These are phyloP conservation scores for Gallinago paraguaiae DNA, from an alignment of 2,113 vertebrate genomes.

Conservation along the genomic window DNA sequence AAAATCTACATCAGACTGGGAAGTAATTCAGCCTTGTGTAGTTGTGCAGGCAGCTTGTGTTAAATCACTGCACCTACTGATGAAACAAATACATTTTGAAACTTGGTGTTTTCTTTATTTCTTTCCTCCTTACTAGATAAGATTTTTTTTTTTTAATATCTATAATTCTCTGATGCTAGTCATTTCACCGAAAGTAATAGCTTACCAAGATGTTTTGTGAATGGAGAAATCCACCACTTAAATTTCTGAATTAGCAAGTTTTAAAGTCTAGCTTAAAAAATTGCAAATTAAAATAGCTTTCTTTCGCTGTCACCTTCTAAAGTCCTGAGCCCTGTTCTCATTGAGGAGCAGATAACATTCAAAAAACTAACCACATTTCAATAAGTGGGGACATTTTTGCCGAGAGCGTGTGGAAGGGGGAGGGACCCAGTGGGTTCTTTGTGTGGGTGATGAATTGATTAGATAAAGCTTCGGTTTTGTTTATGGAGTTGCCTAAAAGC, in stretches of 20 bases:
- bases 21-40: not conserved
- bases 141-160: not conserved
- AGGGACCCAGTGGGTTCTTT: not conserved
- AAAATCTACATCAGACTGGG: not conserved
- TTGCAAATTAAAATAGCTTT: not conserved
- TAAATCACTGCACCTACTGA: not conserved
- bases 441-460: not conserved
- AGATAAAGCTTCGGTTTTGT: conserved; percentile 13
- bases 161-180: not conserved
- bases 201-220: not conserved
- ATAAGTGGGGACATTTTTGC: not conserved
- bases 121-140: not conserved
- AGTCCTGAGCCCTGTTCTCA: not conserved
- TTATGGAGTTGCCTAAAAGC: conserved; percentile 3
- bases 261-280: not conserved
- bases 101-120: not conserved
- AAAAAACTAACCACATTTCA: not conserved
- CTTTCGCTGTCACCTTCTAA: not conserved
- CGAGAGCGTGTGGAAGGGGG: not conserved
- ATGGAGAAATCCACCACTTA: not conserved
- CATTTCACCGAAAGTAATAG: not conserved
- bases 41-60: not conserved
- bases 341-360: not conserved
- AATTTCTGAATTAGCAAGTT: not conserved
- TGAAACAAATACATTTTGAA: not conserved